Base-by-base conservation (phyloP, 2,113 vertebrate genomes). In the Glareola pratincola region DNA sequence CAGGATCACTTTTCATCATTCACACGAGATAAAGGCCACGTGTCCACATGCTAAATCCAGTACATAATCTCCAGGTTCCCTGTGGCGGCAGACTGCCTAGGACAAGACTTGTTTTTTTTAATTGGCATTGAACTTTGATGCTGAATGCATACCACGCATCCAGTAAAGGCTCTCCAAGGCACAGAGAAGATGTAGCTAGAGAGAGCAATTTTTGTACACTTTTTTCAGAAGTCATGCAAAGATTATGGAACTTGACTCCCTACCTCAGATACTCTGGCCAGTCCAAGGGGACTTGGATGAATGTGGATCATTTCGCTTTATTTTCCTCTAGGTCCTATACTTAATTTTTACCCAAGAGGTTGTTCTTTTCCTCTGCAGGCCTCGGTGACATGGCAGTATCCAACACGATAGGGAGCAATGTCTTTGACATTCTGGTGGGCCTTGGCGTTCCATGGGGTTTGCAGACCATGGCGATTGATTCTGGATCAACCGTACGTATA, bases 301-400 rank as follows among this genome's bases (percentile, higher is more conserved):
- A 3, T 26, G 63, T 41, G 69, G 37, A 27, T 93, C 15, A 32
- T 71, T 83, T 12, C 34, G 10, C 37, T 82, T 75, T 66, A 36
- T 3, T 37, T 89, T 89, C 39, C 51, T 90, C 19, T 77, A 57
- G 30, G 23, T 75, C 12, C 13, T 54, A 2, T 63, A 7, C 27
- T 51, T 75, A 16, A 14, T n/a, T 91, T 93, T 72, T 83, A 82
- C 64, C 21, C 9, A 67, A 57, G 29, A 78, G 15, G 14, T 48
- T 19, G 8, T 3, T 8, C n/a, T 20, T 48, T 94, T 32, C 69
- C 41, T 94, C 85, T 34, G 88, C 97, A 99, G 99, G 99, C 77
- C 98, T 99, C 3, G 99, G 99, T 36, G 99, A 99, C 96, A 99
- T 99, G 99, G 99, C 99, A 0, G 99, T 99, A 39, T 99, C 99